Evolutionary conservation across 2,797 vertebrate genomes (phyloP), one percentile per base, ranked within the genome.

Genomic region (Corythornis leucogaster): DNA sequence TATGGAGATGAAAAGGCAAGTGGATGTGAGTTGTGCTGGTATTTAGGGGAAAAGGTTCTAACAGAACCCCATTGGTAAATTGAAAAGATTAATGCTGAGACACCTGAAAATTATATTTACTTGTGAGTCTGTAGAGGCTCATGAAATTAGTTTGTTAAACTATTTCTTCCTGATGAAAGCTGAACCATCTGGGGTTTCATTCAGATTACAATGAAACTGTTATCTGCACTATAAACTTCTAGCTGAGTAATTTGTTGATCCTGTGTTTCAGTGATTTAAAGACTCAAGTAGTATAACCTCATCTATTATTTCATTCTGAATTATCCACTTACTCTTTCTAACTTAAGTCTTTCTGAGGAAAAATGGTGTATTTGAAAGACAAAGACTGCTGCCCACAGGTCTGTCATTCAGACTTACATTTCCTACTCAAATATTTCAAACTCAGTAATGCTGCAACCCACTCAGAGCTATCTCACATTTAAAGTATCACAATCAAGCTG

Each of bases 211-310:
- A 46, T 4, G 42, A 73, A 93, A 73, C 22, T 43, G 48, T 43
- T 40, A 54, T 31, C n/a, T 77, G 89, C 73, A 80, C 81, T 89
- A 63, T 15, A 88, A 91, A 55, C 38, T 50, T 53, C 55, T 40
- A 54, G 38, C 46, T 2, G 4, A 94, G 86, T 45, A 38, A 70
- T 77, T 40, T 79, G 76, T 74, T 93, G 82, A 91, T 81, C 69
- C 87, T 81, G 64, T 46, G 85, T 91, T 85, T 40, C 53, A 80
- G 62, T 91, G 74, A 94, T 91, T 95, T 94, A 83, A 94, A 86
- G 76, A 90, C 64, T 79, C 58, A 67, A 78, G 85, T 51, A 73
- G 92, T 77, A 86, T 61, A 92, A 85, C 59, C 67, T 80, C 87
- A 50, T 48, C 73, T 80, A 35, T 77, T 93, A 91, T 71, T 96